Evolutionary conservation across 2,888 invertebrate species (phyloP).

Genomic region (Ephialtes manifestator): DNA sequence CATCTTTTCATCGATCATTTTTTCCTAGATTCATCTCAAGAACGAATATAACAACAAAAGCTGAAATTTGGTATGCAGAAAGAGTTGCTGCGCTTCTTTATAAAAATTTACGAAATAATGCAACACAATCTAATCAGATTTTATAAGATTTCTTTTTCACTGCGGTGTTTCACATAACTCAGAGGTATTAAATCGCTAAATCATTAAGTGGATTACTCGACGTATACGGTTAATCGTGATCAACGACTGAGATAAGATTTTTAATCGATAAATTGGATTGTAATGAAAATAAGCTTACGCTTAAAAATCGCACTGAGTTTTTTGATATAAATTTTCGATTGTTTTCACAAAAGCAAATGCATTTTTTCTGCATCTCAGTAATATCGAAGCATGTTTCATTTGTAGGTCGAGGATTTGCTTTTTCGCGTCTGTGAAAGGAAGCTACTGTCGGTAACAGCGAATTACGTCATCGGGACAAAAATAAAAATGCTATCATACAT

Average conservation of each 20-base stretch:
- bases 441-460: slow-evolving; percentile 8
- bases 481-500: slow-evolving; percentile 58
- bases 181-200: not conserved
- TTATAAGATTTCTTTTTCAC: too few species aligned
- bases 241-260: not conserved
- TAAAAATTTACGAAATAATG: too few species aligned
- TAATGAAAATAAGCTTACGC: not conserved
- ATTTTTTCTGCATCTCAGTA: not conserved
- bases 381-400: not conserved
- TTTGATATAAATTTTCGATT: too few species aligned
- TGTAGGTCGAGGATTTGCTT: slow-evolving; percentile 17
- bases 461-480: slow-evolving; percentile 63
- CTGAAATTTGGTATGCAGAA: too few species aligned
- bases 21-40: too few species aligned
- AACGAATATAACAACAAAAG: too few species aligned
- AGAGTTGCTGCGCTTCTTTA: too few species aligned
- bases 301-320: not conserved
- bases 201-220: not conserved
- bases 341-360: not conserved
- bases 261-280: not conserved
- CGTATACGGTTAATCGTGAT: not conserved
- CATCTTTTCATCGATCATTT: too few species aligned
- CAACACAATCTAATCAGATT: too few species aligned
- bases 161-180: too few species aligned
- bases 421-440: slow-evolving; percentile 13